phyloP scores from a whole-genome alignment of 2,797 vertebrate species.

The Pseudomugil gertrudae region DNA sequence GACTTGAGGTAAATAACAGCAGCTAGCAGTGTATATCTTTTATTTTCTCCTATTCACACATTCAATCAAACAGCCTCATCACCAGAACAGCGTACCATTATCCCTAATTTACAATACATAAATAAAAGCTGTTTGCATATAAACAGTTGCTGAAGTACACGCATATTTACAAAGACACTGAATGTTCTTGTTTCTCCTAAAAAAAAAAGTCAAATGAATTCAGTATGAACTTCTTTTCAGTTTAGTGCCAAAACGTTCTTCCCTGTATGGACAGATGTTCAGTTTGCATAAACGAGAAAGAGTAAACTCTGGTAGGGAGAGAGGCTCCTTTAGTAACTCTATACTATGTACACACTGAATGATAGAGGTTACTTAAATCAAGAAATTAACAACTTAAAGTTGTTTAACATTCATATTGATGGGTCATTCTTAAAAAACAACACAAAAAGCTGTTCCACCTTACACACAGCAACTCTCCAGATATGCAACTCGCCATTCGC shows the following conservation, averaged over 20 bases:
- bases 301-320: conserved; percentile 47
- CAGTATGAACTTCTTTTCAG: conserved; percentile 32
- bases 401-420: conserved; percentile 74
- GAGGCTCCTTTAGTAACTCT: conserved; percentile 48
- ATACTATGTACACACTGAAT: conserved; percentile 67
- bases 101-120: conserved; percentile 81
- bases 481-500: conserved; percentile 57
- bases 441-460: conserved; percentile 36
- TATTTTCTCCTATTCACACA: conserved; percentile 72
- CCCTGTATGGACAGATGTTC: conserved; percentile 39
- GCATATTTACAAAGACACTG: conserved; percentile 55
- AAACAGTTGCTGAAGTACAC: conserved; percentile 69
- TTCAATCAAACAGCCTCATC: conserved; percentile 61
- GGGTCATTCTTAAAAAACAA: conserved; percentile 24
- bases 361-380: conserved; percentile 42
- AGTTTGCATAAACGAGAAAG: conserved; percentile 71
- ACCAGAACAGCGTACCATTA: conserved; percentile 61
- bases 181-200: conserved; percentile 26
- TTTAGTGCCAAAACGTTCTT: conserved; percentile 33
- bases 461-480: conserved; percentile 41
- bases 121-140: conserved; percentile 81
- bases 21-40: conserved; percentile 66
- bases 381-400: conserved; percentile 59
- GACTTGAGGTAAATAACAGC: conserved; percentile 45
- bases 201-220: conserved; percentile 38